Conservation (phyloP, 2,113 vertebrate genomes). For the Oceanites oceanicus region DNA sequence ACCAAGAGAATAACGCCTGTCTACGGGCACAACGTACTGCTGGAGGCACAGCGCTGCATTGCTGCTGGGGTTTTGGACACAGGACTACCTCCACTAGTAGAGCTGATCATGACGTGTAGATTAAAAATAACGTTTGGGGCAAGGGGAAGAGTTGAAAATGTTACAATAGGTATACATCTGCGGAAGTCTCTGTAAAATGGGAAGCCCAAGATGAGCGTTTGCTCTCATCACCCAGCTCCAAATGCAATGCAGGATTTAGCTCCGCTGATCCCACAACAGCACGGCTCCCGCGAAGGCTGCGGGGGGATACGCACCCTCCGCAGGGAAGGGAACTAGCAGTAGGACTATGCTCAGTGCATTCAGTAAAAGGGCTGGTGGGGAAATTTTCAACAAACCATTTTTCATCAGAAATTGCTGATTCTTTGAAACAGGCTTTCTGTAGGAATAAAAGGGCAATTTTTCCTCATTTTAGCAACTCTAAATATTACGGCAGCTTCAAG, state of each 20-base stretch:
- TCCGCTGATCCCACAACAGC: background rate
- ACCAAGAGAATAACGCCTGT: fast-evolving
- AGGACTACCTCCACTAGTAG: background rate
- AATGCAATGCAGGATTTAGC: fast-evolving
- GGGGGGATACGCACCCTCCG: background rate
- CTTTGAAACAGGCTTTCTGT: conserved; percentile 11
- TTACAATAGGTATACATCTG: background rate
- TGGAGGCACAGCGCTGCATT: background rate
- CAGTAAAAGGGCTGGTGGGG: background rate
- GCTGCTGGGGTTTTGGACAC: background rate
- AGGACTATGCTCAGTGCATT: background rate
- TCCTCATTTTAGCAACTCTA: conserved; percentile 42
- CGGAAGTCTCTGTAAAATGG: background rate
- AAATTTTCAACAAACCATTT: background rate
- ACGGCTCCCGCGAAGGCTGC: background rate
- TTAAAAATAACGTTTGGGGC: background rate
- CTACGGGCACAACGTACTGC: background rate
- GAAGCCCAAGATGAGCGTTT: background rate
- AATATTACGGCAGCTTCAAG: conserved; percentile 6
- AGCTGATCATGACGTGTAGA: fast-evolving
- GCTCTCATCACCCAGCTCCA: background rate
- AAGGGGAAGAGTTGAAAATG: background rate
- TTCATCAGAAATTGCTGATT: conserved; percentile 42
- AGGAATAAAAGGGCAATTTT: conserved; percentile 43
- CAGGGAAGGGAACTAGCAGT: fast-evolving